These are phyloP conservation scores for Yponomeuta malinellus DNA, from an alignment of 2,888 invertebrate genomes.

Conservation along the genomic window DNA sequence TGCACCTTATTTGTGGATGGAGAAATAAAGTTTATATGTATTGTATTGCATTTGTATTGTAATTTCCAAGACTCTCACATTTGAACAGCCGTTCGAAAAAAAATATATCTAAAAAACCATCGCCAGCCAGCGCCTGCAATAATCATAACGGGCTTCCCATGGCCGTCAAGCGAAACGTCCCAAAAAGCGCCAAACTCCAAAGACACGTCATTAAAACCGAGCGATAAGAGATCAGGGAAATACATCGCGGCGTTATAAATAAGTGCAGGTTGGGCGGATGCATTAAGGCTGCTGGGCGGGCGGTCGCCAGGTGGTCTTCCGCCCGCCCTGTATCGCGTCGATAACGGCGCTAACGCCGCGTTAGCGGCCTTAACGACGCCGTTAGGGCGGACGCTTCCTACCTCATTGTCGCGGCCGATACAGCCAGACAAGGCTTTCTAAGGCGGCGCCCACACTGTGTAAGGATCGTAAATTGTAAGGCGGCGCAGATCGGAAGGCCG, in stretches of 20 bases:
- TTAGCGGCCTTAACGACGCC: constrained; percentile 66
- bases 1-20: no score
- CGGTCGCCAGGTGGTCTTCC: constrained; percentile 36
- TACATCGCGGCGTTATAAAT: constrained; percentile 64
- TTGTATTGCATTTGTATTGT: no score
- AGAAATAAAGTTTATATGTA: no score
- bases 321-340: constrained; percentile 54
- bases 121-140: neutral
- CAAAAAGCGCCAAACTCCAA: constrained; percentile 23
- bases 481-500: constrained; percentile 9
- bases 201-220: neutral
- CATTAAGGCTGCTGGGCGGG: constrained; percentile 67
- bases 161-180: neutral
- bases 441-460: constrained; percentile 5
- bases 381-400: constrained; percentile 68
- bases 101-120: neutral
- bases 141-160: neutral
- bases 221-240: constrained; percentile 58
- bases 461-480: constrained; percentile 7
- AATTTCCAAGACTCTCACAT: no score
- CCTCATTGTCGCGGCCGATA: constrained; percentile 39
- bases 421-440: constrained; percentile 3
- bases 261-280: constrained; percentile 66
- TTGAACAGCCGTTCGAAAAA: neutral
- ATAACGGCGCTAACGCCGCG: constrained; percentile 58